phyloP scores from a whole-genome alignment of 2,797 vertebrate species.

The Macropus fuliginosus region DNA sequence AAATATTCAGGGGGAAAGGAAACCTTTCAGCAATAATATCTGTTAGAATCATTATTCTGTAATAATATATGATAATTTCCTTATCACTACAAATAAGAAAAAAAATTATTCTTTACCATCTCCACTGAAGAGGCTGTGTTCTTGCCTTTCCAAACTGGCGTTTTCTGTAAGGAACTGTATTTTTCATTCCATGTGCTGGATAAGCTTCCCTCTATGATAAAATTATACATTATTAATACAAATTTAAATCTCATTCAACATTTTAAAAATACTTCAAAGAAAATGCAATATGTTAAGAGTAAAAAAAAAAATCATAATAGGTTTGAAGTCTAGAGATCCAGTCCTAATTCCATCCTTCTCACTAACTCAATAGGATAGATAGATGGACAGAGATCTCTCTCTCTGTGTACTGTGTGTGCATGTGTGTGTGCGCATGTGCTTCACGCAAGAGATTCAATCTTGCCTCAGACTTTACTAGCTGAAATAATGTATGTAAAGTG shows the following conservation, averaged over 20 bases:
- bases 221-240: slow-evolving; percentile 68
- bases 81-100: slow-evolving; percentile 40
- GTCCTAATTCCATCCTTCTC: background rate
- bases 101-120: slow-evolving; percentile 88
- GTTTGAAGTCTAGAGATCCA: background rate
- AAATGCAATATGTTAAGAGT: background rate
- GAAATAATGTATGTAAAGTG: background rate
- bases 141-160: slow-evolving; percentile 93
- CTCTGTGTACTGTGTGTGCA: background rate
- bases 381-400: background rate
- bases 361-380: background rate
- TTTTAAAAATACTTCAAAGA: background rate
- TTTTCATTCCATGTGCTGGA: slow-evolving; percentile 98
- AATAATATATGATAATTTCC: slow-evolving; percentile 45
- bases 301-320: background rate
- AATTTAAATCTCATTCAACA: slow-evolving; percentile 54
- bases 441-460: background rate
- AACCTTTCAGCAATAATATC: background rate
- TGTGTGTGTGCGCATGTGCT: background rate
- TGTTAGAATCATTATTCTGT: slow-evolving; percentile 4
- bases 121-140: slow-evolving; percentile 91
- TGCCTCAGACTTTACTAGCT: background rate
- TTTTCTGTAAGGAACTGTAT: slow-evolving; percentile 93
- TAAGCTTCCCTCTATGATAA: slow-evolving; percentile 94
- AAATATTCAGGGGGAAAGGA: background rate